Evolutionary conservation across 2,888 invertebrate genomes (phyloP), one percentile per base, ranked within the genome.

Genomic region (Sesamia inferens): DNA sequence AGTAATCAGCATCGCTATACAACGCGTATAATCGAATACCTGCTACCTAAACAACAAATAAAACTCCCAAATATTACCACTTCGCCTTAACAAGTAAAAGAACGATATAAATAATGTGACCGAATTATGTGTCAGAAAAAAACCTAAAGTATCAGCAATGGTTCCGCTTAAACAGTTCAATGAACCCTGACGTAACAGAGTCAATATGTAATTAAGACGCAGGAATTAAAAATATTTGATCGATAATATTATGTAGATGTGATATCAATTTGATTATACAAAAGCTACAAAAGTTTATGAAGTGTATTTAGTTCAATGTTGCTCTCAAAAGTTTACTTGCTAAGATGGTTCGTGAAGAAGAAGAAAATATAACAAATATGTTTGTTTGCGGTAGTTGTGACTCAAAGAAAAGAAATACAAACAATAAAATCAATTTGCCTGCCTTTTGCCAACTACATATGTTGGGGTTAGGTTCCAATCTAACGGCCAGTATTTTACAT

Each of bases 81-180:
- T 83, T 84, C 76, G 68, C 88, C 86, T 88, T 88, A 87, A 89
- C 73, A 69, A 68, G 71, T 76, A 79, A 83, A 79, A 85, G 74
- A 87, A 82, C 81, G 74, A 87, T 85, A 83, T 74, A 76, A 74
- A 79, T 77, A 79, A 83, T 74, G 72, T 70, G 74, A 79, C 76
- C 85, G 78, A 84, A 82, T 77, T 81, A 57, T 70, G 55, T 54
- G 44, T 61, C 70, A 75, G 71, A 74, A 79, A 82, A 82, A 75
- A 79, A 69, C 39, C 13, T 19, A 31, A 47, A n/a, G 14, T 22
- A 13, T 11, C 65, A 11, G 62, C 66, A n/a, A 11, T 63, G 59
- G 70, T 84, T 85, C 85, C 85, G 79, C 68, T 66, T 83, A 62
- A 62, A 51, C 64, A 70, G 73, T 66, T 68, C 70, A 54, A 51